Conservation (phyloP, 2,888 invertebrate species). For the Dioctria rufipes region DNA sequence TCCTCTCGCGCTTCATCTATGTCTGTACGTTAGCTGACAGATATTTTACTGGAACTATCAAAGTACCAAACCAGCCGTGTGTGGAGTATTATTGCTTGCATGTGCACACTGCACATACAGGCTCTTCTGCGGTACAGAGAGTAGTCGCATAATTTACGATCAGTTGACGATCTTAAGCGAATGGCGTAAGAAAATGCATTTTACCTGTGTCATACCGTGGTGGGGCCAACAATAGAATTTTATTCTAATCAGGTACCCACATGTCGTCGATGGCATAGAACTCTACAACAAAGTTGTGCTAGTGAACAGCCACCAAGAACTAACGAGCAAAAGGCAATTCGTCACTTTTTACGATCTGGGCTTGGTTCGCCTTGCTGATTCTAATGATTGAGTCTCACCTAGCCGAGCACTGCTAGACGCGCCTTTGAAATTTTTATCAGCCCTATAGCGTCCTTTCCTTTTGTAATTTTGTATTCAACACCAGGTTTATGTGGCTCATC, state of each 20-base stretch:
- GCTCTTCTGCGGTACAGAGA: no score
- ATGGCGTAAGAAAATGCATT: slow-evolving; percentile 20
- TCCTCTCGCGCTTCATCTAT: not conserved
- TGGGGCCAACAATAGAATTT: slow-evolving; percentile 6
- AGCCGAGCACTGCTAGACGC: not conserved
- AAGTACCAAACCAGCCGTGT: not conserved
- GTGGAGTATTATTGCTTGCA: no score
- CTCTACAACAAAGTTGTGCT: not conserved
- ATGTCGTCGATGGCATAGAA: slow-evolving; percentile 4
- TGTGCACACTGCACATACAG: no score
- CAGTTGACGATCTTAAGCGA: slow-evolving; percentile 11
- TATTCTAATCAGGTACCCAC: slow-evolving; percentile 25
- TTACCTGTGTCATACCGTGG: not conserved
- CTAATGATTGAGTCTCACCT: slow-evolving; percentile 3
- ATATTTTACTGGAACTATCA: not conserved
- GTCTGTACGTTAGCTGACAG: not conserved
- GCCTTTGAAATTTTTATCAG: slow-evolving; percentile 7
- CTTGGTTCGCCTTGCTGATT: slow-evolving; percentile 4
- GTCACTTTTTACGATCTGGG: slow-evolving; percentile 12
- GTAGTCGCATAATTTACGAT: not conserved
- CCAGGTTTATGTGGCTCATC: not conserved
- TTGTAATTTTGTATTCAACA: not conserved
- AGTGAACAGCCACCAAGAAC: not conserved
- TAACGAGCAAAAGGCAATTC: slow-evolving; percentile 12
- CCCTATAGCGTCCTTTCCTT: not conserved